Conservation (phyloP, 2,797 vertebrate species). For the Sylvia borin region DNA sequence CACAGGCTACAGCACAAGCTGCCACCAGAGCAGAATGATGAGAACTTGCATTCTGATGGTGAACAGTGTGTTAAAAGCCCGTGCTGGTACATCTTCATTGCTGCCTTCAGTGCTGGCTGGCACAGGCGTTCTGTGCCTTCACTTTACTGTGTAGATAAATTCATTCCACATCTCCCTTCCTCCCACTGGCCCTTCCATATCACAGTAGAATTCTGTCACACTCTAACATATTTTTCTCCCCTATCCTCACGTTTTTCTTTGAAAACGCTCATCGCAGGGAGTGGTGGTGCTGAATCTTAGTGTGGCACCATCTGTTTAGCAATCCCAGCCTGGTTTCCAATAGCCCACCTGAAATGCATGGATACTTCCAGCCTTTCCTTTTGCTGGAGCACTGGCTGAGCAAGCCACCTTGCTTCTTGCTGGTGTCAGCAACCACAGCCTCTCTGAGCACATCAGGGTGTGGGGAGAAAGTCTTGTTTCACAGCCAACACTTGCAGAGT, state of each 20-base stretch:
- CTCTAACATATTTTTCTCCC: conserved; percentile 20
- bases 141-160: conserved; percentile 1
- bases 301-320: conserved; percentile 35
- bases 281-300: not conserved
- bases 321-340: not conserved
- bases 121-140: not conserved
- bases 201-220: conserved; percentile 22
- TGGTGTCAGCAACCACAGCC: not conserved
- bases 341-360: conserved; percentile 20
- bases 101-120: not conserved
- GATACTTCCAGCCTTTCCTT: not conserved
- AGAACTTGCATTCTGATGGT: not conserved
- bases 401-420: not conserved
- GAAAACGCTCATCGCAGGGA: not conserved
- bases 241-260: conserved; percentile 13
- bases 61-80: not conserved
- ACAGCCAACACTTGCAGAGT: not conserved
- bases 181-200: conserved; percentile 21
- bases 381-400: not conserved
- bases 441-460: not conserved
- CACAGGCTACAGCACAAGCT: not conserved
- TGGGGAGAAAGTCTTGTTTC: not conserved
- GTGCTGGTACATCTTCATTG: not conserved
- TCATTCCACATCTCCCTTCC: conserved; percentile 6
- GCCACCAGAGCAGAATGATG: not conserved